Conservation (phyloP, 2,113 vertebrate genomes). For the Albula glossodonta region DNA sequence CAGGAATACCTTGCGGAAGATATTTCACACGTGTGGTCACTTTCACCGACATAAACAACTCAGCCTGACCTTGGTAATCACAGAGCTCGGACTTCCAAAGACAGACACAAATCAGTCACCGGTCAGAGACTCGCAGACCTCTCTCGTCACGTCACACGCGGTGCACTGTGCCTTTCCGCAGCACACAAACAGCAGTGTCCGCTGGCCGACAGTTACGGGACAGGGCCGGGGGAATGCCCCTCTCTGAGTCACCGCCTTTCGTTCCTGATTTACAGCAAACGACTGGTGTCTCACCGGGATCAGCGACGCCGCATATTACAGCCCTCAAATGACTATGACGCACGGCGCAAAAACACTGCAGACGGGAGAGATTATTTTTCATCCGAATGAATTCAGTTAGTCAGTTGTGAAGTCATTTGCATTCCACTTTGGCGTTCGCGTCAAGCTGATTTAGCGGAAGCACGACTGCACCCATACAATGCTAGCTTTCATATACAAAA, state of each 20-base stretch:
- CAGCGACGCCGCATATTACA: no score
- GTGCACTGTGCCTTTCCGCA: no score
- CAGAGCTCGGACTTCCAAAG: not conserved
- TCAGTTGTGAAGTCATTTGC: not conserved
- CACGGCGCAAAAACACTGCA: not conserved
- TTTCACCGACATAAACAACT: not conserved
- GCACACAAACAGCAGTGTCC: no score
- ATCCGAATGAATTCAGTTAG: not conserved
- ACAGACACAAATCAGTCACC: not conserved
- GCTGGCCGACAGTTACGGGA: no score
- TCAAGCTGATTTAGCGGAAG: not conserved
- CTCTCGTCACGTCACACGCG: not conserved
- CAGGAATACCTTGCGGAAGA: not conserved
- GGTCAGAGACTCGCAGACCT: not conserved
- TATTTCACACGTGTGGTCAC: not conserved
- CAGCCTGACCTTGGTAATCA: not conserved
- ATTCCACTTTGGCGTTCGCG: not conserved
- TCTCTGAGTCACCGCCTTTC: no score
- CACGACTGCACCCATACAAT: not conserved
- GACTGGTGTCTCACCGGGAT: no score
- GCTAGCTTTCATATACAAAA: not conserved
- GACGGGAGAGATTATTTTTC: not conserved
- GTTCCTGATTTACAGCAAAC: no score
- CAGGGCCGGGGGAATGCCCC: no score
- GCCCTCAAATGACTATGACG: not conserved